These are phyloP conservation scores for Okamejei kenojei DNA, from an alignment of 2,797 vertebrate genomes.

Conservation along the genomic window DNA sequence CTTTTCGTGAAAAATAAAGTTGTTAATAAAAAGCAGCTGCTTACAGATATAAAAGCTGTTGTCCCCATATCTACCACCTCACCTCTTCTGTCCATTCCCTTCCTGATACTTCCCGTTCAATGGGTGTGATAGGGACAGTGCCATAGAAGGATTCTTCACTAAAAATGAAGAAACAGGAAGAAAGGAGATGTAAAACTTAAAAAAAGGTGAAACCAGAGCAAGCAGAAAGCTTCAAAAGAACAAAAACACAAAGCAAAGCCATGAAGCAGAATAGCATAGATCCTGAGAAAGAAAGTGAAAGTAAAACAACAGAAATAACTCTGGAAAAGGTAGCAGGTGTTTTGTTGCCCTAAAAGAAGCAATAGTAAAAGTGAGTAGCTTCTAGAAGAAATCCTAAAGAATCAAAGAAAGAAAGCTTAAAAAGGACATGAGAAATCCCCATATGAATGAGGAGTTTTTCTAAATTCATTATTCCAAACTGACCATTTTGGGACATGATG, in stretches of 20 bases:
- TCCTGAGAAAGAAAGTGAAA: conserved; percentile 20
- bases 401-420: not conserved
- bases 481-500: not conserved
- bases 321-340: not conserved
- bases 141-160: conserved; percentile 86
- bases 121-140: conserved; percentile 85
- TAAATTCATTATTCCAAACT: conserved; percentile 43
- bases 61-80: conserved; percentile 50
- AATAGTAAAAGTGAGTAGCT: conserved; percentile 29
- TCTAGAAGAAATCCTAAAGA: conserved; percentile 44
- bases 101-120: conserved; percentile 78
- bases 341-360: not conserved
- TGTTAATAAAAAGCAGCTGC: conserved; percentile 8
- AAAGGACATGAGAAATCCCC: not conserved
- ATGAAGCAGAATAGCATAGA: conserved; percentile 40
- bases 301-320: not conserved
- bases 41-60: conserved; percentile 8
- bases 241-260: conserved; percentile 39
- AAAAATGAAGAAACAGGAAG: conserved; percentile 51
- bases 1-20: not conserved
- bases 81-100: conserved; percentile 80
- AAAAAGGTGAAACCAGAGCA: conserved; percentile 30
- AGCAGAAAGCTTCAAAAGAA: conserved; percentile 31
- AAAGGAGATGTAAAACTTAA: conserved; percentile 28
- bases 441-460: conserved; percentile 61